Percentiles rank a stretch among this genome's conserved stretches.
Conservation (phyloP, 2,888 invertebrate species). For the Alitta virens region DNA sequence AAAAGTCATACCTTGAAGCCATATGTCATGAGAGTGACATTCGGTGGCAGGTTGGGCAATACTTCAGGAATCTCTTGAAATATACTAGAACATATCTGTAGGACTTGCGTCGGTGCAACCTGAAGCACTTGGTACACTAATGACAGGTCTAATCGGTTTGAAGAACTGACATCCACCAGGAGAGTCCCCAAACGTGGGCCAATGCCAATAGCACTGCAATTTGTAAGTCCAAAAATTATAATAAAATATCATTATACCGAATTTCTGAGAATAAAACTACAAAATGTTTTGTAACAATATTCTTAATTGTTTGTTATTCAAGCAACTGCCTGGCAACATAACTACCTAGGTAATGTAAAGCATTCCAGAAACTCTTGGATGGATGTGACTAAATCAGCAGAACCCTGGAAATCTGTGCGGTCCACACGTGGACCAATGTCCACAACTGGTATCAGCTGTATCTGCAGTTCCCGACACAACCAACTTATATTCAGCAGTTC, state of each 20-base stretch:
- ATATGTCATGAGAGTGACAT: conserved; percentile 63
- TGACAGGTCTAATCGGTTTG: conserved; percentile 31
- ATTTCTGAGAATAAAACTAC: too few relatives aligned
- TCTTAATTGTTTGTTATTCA: too few relatives aligned
- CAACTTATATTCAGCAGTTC: not conserved
- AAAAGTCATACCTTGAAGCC: conserved; percentile 66
- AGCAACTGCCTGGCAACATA: too few relatives aligned
- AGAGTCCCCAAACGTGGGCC: conserved; percentile 64
- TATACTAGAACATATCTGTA: conserved; percentile 50
- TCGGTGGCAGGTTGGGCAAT: conserved; percentile 59
- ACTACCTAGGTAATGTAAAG: conserved; percentile 62
- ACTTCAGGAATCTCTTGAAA: conserved; percentile 41
- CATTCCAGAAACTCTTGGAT: conserved; percentile 62
- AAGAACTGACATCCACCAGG: conserved; percentile 54
- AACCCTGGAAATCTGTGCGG: too few relatives aligned
- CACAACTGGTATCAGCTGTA: conserved; percentile 62
- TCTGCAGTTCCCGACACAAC: conserved; percentile 61
- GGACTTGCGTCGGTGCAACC: conserved; percentile 36
- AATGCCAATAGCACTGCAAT: conserved; percentile 61
- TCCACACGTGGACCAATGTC: conserved; percentile 61
- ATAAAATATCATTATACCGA: too few relatives aligned
- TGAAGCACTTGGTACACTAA: conserved; percentile 43
- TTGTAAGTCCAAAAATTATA: too few relatives aligned
- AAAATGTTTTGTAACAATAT: too few relatives aligned
- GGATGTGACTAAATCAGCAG: too few relatives aligned